Evolutionary conservation across 2,797 vertebrate species (phyloP).

Genomic region (Tragelaphus eurycerus): DNA sequence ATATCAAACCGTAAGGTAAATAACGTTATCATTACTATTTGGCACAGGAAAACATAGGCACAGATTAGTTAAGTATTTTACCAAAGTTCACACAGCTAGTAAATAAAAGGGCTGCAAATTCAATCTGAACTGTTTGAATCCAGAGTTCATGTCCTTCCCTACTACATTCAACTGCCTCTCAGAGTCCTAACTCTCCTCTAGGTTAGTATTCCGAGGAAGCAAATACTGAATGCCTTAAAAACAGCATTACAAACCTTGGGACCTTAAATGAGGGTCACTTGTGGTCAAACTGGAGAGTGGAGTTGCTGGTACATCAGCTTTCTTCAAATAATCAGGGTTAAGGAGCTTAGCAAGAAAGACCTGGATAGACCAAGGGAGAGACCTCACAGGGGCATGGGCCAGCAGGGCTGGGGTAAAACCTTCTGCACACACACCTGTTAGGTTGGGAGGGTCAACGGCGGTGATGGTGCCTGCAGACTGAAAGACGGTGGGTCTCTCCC

Average conservation of each 20-base stretch:
- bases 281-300: neutral
- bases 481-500: neutral
- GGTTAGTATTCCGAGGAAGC: neutral
- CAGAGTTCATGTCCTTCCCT: neutral
- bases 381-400: neutral
- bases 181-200: neutral
- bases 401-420: neutral
- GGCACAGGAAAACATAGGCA: neutral
- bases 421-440: neutral
- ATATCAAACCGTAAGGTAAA: neutral
- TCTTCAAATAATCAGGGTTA: neutral
- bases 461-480: neutral
- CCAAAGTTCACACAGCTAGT: neutral
- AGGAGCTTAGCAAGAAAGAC: neutral
- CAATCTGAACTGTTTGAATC: neutral
- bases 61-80: neutral
- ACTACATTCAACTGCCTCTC: neutral
- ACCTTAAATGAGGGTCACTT: neutral
- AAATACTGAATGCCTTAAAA: neutral
- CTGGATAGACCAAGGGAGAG: neutral
- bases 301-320: neutral
- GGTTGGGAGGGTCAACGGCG: neutral
- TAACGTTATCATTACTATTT: neutral
- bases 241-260: neutral
- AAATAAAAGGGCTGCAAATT: neutral